Conservation (phyloP, 2,113 vertebrate species). For the Thalassoma bifasciatum region DNA sequence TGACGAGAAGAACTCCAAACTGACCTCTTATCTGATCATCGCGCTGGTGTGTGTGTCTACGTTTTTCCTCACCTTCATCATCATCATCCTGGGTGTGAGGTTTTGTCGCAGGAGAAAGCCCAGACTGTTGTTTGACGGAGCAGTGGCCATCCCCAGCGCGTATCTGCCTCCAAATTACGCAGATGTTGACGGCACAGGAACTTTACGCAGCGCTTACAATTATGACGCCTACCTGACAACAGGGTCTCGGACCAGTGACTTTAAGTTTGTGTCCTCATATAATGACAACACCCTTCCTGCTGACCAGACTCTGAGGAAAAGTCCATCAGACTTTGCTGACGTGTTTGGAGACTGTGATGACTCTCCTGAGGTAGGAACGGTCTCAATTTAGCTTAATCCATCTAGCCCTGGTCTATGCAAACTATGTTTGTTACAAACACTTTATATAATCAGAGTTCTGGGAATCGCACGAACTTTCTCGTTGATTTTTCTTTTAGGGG, state of each 20-base stretch:
- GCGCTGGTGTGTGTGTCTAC: conserved; percentile 68
- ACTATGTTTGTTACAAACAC: too few species aligned
- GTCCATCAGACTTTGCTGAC: conserved; percentile 49
- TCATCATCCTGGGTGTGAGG: conserved; percentile 61
- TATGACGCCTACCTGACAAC: conserved; percentile 72
- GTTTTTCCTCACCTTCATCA: conserved; percentile 73
- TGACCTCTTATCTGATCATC: conserved; percentile 76
- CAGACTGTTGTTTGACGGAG: conserved; percentile 70
- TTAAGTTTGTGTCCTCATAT: conserved; percentile 66
- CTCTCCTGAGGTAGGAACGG: conserved; percentile 31
- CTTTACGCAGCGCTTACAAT: conserved; percentile 71
- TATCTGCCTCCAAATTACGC: conserved; percentile 74
- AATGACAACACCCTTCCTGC: conserved; percentile 66
- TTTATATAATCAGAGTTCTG: too few species aligned
- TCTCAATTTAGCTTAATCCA: too few species aligned
- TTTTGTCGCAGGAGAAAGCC: conserved; percentile 69
- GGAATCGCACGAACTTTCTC: too few species aligned
- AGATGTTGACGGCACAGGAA: conserved; percentile 71
- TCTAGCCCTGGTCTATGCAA: too few species aligned
- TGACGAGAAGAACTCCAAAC: conserved; percentile 56
- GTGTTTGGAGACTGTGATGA: not conserved
- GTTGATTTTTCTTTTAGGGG: too few species aligned
- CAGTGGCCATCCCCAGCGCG: conserved; percentile 69
- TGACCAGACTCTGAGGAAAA: conserved; percentile 62
- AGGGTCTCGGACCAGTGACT: conserved; percentile 66